Percentiles rank a stretch among this genome's conserved stretches.
Evolutionary conservation across 2,888 invertebrate species (phyloP).

Genomic region (Phania funesta): DNA sequence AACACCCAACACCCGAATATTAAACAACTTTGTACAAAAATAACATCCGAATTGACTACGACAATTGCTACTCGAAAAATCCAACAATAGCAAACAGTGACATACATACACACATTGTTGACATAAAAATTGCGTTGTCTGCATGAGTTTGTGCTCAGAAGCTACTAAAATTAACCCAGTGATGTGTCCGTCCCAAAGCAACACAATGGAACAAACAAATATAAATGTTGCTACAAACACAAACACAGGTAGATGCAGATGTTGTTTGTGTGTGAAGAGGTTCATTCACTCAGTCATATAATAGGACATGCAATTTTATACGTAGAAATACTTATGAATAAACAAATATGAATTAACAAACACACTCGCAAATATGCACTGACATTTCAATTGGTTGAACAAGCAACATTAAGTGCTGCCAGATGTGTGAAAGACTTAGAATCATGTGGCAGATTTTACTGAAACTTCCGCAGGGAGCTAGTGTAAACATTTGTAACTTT

Average conservation of each 20-base stretch:
- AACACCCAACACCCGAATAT: conserved; percentile 42
- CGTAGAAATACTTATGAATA: not conserved
- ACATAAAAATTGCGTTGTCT: conserved; percentile 57
- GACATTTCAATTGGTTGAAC: conserved; percentile 33
- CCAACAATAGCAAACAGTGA: conserved; percentile 47
- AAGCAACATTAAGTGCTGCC: not conserved
- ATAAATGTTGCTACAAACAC: conserved; percentile 15
- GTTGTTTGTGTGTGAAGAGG: conserved; percentile 21
- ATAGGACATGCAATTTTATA: not conserved
- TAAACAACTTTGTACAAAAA: conserved; percentile 48
- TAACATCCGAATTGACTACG: conserved; percentile 11
- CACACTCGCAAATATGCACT: not conserved
- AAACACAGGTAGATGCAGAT: not conserved
- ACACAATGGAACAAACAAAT: conserved; percentile 6
- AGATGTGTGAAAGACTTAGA: not conserved
- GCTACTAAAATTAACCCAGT: conserved; percentile 5
- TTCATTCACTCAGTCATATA: conserved; percentile 51
- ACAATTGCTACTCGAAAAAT: conserved; percentile 33
- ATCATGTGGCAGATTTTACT: not conserved
- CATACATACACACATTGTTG: conserved; percentile 62
- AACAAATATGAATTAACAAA: not conserved
- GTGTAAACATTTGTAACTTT: no score
- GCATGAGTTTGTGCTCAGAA: not conserved
- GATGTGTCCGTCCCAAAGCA: conserved; percentile 3
- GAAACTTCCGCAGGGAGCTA: no score